Percentiles rank a stretch among this genome's conserved stretches.
These are phyloP conservation scores for Dysidea cf. avara DNA, from an alignment of 37 sponge, comb jelly and placozoan species.

Conservation along the genomic window DNA sequence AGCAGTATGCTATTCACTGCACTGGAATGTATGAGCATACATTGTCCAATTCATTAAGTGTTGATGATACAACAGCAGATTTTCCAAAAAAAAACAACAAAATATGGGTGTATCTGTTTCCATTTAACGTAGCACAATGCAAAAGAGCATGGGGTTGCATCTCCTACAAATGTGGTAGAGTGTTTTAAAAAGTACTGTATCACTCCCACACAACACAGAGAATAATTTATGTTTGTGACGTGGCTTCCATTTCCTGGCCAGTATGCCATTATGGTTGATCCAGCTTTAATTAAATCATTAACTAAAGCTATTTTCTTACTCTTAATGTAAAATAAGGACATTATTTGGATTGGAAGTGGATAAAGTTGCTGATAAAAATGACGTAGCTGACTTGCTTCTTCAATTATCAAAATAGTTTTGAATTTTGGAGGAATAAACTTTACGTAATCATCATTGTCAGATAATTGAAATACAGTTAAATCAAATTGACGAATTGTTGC, in stretches of 20 bases:
- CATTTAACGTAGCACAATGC: constrained; percentile 43
- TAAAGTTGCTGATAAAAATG: constrained; percentile 19
- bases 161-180: background rate
- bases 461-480: background rate
- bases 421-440: constrained; percentile 5
- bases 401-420: background rate
- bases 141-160: background rate
- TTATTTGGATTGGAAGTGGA: background rate
- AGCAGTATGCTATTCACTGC: constrained; percentile 27
- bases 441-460: background rate
- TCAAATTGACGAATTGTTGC: too few relatives aligned
- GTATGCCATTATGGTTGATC: constrained; percentile 15
- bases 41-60: too few relatives aligned
- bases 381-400: background rate
- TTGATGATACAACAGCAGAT: constrained; percentile 41
- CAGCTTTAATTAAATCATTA: constrained; percentile 38
- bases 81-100: constrained; percentile 20
- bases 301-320: constrained; percentile 4
- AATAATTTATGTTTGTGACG: background rate
- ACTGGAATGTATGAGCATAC: constrained; percentile 48
- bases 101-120: constrained; percentile 19
- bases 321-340: constrained; percentile 10
- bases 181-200: constrained; percentile 40
- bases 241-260: constrained; percentile 29
- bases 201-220: background rate